A percentile compares a stretch with the other conserved stretches of the same genome.
phyloP scores from a whole-genome alignment of 2,888 invertebrate species.

The Dascillus cervinus region DNA sequence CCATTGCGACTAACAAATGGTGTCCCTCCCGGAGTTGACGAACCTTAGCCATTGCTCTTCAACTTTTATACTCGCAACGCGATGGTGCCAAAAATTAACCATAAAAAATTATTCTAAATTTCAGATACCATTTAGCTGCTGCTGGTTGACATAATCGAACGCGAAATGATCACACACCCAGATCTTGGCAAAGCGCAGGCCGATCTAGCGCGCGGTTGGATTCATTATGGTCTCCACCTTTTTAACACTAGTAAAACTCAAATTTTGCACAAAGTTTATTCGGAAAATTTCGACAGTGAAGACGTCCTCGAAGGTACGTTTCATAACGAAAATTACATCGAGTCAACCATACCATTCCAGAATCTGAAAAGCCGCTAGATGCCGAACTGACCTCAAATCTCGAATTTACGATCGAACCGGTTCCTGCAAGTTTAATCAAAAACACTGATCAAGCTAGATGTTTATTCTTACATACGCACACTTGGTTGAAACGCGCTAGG shows the following conservation, averaged over 20 bases:
- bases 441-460: constrained; percentile 46
- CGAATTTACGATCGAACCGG: constrained; percentile 21
- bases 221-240: constrained; percentile 52
- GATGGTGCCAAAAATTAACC: too few relatives aligned
- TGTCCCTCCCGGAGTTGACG: too few relatives aligned
- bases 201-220: constrained; percentile 51
- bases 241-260: constrained; percentile 45
- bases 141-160: constrained; percentile 52
- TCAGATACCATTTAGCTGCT: constrained; percentile 57
- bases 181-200: constrained; percentile 29
- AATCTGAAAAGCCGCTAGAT: not conserved
- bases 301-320: too few relatives aligned
- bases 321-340: too few relatives aligned
- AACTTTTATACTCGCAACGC: too few relatives aligned
- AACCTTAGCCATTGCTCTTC: too few relatives aligned
- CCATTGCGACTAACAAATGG: too few relatives aligned
- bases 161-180: constrained; percentile 33
- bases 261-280: constrained; percentile 5
- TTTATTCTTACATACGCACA: constrained; percentile 50
- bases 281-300: constrained; percentile 1
- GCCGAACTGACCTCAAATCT: constrained; percentile 16
- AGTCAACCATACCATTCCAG: too few relatives aligned
- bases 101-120: not conserved
- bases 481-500: constrained; percentile 53
- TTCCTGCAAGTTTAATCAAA: constrained; percentile 32